These are phyloP conservation scores for Araneus ventricosus DNA, from an alignment of 1,140 invertebrate genomes.

Conservation along the genomic window DNA sequence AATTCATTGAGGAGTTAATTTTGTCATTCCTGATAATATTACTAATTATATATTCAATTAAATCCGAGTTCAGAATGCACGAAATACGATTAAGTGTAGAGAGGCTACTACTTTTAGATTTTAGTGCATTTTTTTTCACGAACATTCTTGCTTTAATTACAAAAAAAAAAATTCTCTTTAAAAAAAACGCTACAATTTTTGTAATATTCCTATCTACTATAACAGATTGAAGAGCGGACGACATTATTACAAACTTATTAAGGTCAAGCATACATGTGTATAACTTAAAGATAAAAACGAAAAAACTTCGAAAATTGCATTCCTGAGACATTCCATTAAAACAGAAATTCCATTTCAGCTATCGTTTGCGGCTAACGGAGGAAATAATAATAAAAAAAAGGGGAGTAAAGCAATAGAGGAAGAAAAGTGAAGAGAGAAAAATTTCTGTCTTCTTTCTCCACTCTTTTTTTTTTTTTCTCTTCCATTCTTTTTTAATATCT, in stretches of 20 bases:
- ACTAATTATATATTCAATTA: too few species aligned
- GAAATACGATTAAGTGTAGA: not conserved
- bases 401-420: not conserved
- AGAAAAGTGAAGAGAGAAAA: constrained; percentile 35
- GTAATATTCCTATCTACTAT: not conserved
- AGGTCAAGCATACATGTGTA: not conserved
- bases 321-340: constrained; percentile 61
- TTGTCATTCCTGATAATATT: too few species aligned
- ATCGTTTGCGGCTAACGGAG: constrained; percentile 49
- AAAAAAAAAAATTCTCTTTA: not conserved
- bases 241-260: constrained; percentile 35
- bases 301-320: constrained; percentile 40
- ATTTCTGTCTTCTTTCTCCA: not conserved
- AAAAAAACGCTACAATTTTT: not conserved
- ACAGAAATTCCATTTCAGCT: constrained; percentile 52
- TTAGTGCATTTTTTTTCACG: not conserved
- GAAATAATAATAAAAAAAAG: not conserved
- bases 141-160: not conserved
- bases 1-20: too few species aligned
- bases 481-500: constrained; percentile 37
- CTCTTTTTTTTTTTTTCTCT: not conserved
- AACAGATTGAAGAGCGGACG: not conserved
- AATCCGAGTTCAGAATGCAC: too few species aligned
- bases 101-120: not conserved
- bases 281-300: not conserved